Conservation (phyloP, 2,113 vertebrate genomes). For the Callopanchax toddi region DNA sequence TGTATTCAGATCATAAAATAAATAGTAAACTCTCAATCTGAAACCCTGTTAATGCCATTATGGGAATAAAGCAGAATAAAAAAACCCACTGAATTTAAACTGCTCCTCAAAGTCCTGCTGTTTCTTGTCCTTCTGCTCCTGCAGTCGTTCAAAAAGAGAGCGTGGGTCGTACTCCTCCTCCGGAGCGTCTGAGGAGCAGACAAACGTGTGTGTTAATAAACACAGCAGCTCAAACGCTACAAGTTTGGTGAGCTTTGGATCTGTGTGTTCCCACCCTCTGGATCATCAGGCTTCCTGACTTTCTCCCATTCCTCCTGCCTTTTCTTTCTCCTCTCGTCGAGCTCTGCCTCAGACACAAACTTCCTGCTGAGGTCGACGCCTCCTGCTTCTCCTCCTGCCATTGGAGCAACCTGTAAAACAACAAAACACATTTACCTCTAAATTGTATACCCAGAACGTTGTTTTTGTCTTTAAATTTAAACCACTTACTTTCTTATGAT, state of each 20-base stretch:
- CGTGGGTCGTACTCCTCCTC: conserved; percentile 93
- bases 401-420: conserved; percentile 65
- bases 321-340: conserved; percentile 92
- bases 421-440: background rate
- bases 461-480: background rate
- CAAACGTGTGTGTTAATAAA: background rate
- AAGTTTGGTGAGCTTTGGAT: background rate
- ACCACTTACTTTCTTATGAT: background rate
- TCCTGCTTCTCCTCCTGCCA: conserved; percentile 80
- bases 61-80: background rate
- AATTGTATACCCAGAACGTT: too few relatives aligned
- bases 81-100: conserved; percentile 96
- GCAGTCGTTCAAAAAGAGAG: conserved; percentile 91
- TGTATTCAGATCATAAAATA: background rate
- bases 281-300: conserved; percentile 95
- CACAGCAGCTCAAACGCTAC: too few relatives aligned
- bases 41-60: background rate
- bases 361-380: conserved; percentile 90
- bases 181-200: conserved; percentile 85
- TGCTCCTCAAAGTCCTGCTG: conserved; percentile 98
- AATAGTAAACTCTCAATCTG: background rate
- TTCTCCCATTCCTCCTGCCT: conserved; percentile 99
- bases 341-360: conserved; percentile 92
- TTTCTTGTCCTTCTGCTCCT: conserved; percentile 98
- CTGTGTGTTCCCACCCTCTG: conserved; percentile 81